These are phyloP conservation scores for Molothrus aeneus DNA, from an alignment of 2,797 vertebrate genomes.

Conservation along the genomic window DNA sequence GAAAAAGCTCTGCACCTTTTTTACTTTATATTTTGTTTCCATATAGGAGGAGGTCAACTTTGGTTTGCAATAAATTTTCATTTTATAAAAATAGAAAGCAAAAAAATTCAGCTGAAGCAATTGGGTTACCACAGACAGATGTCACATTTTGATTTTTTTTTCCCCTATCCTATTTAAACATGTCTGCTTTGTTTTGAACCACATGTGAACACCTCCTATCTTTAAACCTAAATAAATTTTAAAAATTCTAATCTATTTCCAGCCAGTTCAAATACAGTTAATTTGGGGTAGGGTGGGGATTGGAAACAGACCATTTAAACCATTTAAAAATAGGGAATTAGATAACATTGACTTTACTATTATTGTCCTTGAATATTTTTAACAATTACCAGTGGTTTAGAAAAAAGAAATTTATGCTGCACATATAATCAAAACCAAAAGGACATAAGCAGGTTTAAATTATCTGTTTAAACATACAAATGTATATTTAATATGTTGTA, in stretches of 20 bases:
- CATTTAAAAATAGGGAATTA: not conserved
- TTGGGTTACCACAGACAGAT: not conserved
- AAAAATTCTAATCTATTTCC: not conserved
- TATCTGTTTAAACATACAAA: not conserved
- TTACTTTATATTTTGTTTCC: not conserved
- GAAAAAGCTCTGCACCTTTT: not conserved
- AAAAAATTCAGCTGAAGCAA: not conserved
- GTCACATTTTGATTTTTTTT: not conserved
- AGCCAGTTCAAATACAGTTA: not conserved
- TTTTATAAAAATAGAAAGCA: not conserved
- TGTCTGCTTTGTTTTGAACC: not conserved
- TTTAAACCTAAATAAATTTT: not conserved
- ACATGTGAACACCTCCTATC: not conserved
- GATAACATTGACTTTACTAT: not conserved
- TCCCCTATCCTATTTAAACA: not conserved
- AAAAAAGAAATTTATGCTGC: not conserved
- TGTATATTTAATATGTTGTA: not conserved
- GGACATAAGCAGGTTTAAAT: not conserved
- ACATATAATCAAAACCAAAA: not conserved
- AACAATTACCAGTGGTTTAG: not conserved
- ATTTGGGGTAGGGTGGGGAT: fast-evolving
- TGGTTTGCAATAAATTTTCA: not conserved
- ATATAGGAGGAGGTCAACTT: not conserved
- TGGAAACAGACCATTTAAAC: not conserved
- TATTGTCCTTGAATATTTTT: not conserved